These are phyloP conservation scores for Ceriagrion tenellum DNA, from an alignment of 2,888 invertebrate genomes.

Conservation along the genomic window DNA sequence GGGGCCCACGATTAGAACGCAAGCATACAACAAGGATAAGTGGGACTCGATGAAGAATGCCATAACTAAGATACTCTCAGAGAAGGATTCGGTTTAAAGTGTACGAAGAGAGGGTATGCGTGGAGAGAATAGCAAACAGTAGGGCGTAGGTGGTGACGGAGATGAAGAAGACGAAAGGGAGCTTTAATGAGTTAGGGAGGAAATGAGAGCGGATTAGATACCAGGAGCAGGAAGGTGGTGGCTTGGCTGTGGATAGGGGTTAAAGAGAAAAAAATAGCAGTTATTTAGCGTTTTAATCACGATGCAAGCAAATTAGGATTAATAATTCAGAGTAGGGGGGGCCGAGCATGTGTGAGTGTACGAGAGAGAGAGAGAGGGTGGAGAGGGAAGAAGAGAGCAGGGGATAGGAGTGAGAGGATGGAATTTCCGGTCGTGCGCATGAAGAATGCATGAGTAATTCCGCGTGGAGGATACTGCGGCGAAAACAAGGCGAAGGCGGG, in stretches of 20 bases:
- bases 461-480: slow-evolving; percentile 36
- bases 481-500: not conserved
- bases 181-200: not conserved
- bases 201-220: not conserved
- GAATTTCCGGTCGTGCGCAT: slow-evolving; percentile 53
- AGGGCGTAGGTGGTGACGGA: not conserved
- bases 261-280: not conserved
- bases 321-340: slow-evolving; percentile 20
- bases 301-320: slow-evolving; percentile 59
- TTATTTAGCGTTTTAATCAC: slow-evolving; percentile 60
- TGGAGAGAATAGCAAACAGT: not conserved
- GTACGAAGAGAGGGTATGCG: not conserved
- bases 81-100: not conserved
- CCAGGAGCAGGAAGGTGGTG: not conserved
- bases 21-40: not conserved
- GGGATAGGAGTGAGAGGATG: slow-evolving; percentile 43
- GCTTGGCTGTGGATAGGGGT: not conserved
- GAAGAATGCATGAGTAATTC: slow-evolving; percentile 63
- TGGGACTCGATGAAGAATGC: not conserved
- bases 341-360: too few species aligned
- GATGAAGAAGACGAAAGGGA: not conserved
- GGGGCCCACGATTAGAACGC: not conserved
- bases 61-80: not conserved
- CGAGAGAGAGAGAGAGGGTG: not conserved
- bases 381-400: not conserved